These are phyloP conservation scores for Naso thynnoides DNA, from an alignment of 2,797 vertebrate species.

Conservation along the genomic window DNA sequence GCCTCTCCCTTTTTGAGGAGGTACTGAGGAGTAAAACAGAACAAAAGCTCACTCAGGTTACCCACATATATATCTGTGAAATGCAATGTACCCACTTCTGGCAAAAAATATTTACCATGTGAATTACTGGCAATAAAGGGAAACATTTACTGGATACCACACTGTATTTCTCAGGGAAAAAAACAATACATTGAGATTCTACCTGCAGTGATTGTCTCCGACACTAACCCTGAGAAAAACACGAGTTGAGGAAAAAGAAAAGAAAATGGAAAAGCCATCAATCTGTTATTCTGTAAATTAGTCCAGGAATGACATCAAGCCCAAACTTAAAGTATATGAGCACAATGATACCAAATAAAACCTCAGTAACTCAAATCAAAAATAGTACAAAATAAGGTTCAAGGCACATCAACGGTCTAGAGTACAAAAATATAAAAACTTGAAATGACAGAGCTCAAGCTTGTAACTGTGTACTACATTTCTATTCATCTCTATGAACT, in stretches of 20 bases:
- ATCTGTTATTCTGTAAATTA: conserved; percentile 21
- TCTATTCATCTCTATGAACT: conserved; percentile 29
- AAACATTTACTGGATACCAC: too few species aligned
- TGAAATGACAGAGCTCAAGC: conserved; percentile 59
- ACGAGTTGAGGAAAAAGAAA: conserved; percentile 21
- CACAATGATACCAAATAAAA: conserved; percentile 36
- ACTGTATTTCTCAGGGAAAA: too few species aligned
- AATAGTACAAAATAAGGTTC: conserved; percentile 50
- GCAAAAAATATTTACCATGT: too few species aligned
- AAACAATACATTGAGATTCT: conserved; percentile 10
- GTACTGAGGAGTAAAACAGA: neutral
- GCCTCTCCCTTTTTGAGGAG: neutral
- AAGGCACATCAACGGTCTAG: conserved; percentile 60
- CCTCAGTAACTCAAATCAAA: conserved; percentile 17
- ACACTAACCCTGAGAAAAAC: conserved; percentile 72
- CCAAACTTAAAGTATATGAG: conserved; percentile 28
- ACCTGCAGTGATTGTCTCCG: conserved; percentile 63
- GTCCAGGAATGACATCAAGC: conserved; percentile 1
- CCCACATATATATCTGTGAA: too few species aligned
- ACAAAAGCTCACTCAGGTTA: neutral
- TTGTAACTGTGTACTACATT: conserved; percentile 21
- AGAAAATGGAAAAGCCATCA: conserved; percentile 1
- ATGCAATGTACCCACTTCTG: too few species aligned
- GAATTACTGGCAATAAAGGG: too few species aligned
- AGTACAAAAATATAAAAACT: conserved; percentile 59